These are phyloP conservation scores for Hirtodrosophila cameraria DNA, from an alignment of 2,888 invertebrate species.

Conservation along the genomic window DNA sequence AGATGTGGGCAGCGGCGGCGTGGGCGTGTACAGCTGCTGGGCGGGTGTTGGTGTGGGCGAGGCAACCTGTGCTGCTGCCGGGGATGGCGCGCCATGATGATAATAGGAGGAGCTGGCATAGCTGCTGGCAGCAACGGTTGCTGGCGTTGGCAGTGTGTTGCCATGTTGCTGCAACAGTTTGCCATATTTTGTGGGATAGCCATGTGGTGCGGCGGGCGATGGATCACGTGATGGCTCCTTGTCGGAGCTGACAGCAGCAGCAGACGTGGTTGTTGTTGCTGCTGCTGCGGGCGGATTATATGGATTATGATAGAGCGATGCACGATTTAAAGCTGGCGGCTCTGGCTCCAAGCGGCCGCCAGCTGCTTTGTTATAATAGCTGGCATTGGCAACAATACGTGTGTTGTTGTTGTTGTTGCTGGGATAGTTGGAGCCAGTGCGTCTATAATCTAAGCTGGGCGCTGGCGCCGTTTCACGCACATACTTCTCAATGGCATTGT, in stretches of 20 bases:
- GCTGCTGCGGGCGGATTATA: slow-evolving; percentile 59
- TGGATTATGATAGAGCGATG: slow-evolving; percentile 77
- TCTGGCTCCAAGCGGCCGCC: slow-evolving; percentile 51
- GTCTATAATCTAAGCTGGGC: slow-evolving; percentile 61
- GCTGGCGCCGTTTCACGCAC: slow-evolving; percentile 60
- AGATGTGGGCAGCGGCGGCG: slow-evolving; percentile 32
- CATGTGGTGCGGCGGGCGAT: slow-evolving; percentile 52
- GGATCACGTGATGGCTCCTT: slow-evolving; percentile 18
- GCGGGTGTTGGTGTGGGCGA: slow-evolving; percentile 72
- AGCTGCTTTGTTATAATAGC: slow-evolving; percentile 33
- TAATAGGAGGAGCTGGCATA: slow-evolving; percentile 43
- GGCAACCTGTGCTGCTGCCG: slow-evolving; percentile 71
- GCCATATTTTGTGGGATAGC: slow-evolving; percentile 74
- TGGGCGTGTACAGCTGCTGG: slow-evolving; percentile 35
- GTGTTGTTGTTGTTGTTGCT: too few relatives aligned
- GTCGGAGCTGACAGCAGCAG: slow-evolving; percentile 10
- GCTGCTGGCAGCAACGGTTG: slow-evolving; percentile 19
- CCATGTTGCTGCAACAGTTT: slow-evolving; percentile 64
- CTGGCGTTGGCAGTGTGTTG: slow-evolving; percentile 1
- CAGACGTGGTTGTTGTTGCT: background rate
- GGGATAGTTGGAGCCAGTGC: background rate
- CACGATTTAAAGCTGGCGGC: slow-evolving; percentile 36
- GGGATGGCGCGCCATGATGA: slow-evolving; percentile 69
- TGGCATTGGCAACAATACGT: background rate
- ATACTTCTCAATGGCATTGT: slow-evolving; percentile 72